Base-by-base conservation (phyloP, 35 echinoderm and acorn worm species). In the Ophioderma brevispina region DNA sequence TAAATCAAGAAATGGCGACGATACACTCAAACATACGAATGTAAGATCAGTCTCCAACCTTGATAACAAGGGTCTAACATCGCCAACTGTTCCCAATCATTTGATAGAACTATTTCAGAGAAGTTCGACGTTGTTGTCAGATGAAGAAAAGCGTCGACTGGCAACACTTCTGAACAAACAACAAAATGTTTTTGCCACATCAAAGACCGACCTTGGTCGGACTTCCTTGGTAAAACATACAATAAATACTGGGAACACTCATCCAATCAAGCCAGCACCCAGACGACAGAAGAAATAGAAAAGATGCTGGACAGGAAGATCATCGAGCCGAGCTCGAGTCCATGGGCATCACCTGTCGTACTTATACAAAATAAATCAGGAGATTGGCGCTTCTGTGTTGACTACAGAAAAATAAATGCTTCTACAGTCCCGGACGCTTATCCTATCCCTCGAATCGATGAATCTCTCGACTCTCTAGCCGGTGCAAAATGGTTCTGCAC, bases 291-390 rank as follows among this genome's bases (percentile, higher is more conserved):
- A 35, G 82, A 95, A 76, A 84, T 90, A 10, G 78, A 33, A 39
- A 43, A 13, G 37, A 87, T 92, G 46, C 40, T 64, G 28, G 34
- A 80, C 18, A 36, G 8, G 15, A 64, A 59, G 0, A 70, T 90
- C 0, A 94, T 90, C 33, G 79, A 89, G 33, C 13, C 76, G 0
- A 77, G 80, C 40, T 19, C 36, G 49, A 84, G 92, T 64, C 92
- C 78, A 2, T 94, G 86, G 92, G 49, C 78, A 8, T 77, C 87
- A 1, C 92, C 79, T 0, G 64, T 89, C 35, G 92, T 93, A 0
- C 4, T 46, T 4, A 17, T 46, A 17, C 4, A 46, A 17, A 46
- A 46, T 4, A 46, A 46, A 46, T 8, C 4, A 4, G 41, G 41
- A 4, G 17, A 46, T 6, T 70, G n/a, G 10, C 35, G 88, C 5